Evolutionary conservation across 2,888 invertebrate species (phyloP).

Genomic region (Achlya flavicornis): DNA sequence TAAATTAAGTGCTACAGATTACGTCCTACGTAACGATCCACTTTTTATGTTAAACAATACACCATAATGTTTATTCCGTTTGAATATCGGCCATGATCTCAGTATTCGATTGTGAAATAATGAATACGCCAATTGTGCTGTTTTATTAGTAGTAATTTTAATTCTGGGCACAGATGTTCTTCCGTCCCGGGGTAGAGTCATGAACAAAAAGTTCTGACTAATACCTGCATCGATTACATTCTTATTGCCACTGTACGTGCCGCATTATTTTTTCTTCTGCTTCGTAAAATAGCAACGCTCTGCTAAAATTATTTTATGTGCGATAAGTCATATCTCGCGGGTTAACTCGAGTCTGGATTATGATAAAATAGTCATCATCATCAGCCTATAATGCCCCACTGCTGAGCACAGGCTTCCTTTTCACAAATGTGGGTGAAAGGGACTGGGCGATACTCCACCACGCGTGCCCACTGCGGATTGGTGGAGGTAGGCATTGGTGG

Average conservation of each 20-base stretch:
- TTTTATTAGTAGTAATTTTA: slow-evolving; percentile 26
- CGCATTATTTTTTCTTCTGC: neutral
- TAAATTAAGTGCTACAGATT: slow-evolving; percentile 2
- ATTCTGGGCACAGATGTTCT: slow-evolving; percentile 10
- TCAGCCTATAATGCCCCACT: too few species aligned
- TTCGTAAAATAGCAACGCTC: neutral
- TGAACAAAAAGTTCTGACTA: neutral
- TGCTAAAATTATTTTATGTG: neutral
- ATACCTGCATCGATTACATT: slow-evolving; percentile 7
- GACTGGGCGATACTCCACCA: too few species aligned
- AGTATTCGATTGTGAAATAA: slow-evolving; percentile 24
- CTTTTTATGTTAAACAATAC: slow-evolving; percentile 2
- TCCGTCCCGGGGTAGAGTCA: neutral
- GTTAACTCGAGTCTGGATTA: neutral
- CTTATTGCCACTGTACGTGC: neutral
- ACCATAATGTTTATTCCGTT: slow-evolving; percentile 23
- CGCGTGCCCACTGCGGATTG: too few species aligned
- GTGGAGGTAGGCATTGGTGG: too few species aligned
- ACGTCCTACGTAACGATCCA: neutral
- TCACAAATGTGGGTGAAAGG: too few species aligned
- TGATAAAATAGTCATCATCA: slow-evolving; percentile 5
- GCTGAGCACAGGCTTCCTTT: too few species aligned
- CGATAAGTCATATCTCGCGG: neutral
- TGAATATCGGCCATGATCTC: slow-evolving; percentile 18
- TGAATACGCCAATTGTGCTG: slow-evolving; percentile 17